phyloP scores from a whole-genome alignment of 2,113 vertebrate species.

The Silurus glanis region DNA sequence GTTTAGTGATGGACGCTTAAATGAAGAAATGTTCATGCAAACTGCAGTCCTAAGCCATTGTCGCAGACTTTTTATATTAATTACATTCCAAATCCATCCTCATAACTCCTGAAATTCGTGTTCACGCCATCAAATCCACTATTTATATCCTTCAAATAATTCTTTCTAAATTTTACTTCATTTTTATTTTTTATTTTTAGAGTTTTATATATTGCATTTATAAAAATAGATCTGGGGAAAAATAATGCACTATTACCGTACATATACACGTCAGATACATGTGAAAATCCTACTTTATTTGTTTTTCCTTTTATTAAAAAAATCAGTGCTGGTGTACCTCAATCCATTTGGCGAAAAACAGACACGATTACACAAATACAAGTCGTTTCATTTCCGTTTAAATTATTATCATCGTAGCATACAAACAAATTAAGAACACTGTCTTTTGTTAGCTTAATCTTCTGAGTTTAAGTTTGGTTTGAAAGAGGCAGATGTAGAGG shows the following conservation, averaged over 20 bases:
- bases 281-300: neutral
- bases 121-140: neutral
- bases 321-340: neutral
- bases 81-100: too few relatives aligned
- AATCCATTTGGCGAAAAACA: neutral
- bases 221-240: neutral
- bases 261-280: neutral
- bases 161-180: neutral
- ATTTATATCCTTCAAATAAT: neutral
- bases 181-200: neutral
- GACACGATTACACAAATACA: neutral
- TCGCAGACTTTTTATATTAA: too few relatives aligned
- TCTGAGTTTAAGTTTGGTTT: neutral
- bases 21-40: too few relatives aligned
- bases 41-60: too few relatives aligned
- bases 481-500: too few relatives aligned
- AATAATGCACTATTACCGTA: neutral
- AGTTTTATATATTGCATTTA: neutral
- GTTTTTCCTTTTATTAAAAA: neutral
- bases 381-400: neutral
- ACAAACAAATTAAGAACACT: neutral
- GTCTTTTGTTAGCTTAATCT: neutral
- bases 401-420: neutral
- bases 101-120: too few relatives aligned
- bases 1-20: too few relatives aligned